These are phyloP conservation scores for Phaetusa simplex DNA, from an alignment of 2,113 vertebrate species.

Conservation along the genomic window DNA sequence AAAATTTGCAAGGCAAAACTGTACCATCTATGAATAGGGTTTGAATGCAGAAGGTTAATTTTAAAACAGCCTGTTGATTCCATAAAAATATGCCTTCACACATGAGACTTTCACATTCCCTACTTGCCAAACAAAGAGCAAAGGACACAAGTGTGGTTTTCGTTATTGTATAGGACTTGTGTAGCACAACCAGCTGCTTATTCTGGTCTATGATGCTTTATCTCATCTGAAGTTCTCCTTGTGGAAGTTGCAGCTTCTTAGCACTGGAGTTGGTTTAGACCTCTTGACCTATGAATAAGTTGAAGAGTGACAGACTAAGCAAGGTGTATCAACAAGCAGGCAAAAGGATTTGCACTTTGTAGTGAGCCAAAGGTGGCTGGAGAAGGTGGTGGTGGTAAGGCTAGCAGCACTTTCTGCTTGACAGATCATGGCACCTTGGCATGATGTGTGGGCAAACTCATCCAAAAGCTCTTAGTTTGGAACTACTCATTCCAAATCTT, in stretches of 20 bases:
- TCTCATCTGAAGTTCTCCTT: background rate
- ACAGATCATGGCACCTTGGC: background rate
- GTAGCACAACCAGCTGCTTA: background rate
- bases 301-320: background rate
- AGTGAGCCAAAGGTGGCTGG: background rate
- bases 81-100: background rate
- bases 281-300: background rate
- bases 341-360: background rate
- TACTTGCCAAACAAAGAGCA: background rate
- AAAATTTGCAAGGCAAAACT: background rate
- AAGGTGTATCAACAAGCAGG: background rate
- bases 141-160: background rate
- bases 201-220: background rate
- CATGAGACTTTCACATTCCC: background rate
- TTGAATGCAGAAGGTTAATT: background rate
- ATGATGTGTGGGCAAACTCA: background rate
- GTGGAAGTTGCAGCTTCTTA: background rate
- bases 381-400: background rate
- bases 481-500: background rate
- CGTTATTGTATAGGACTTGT: background rate
- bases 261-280: background rate
- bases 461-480: background rate
- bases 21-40: background rate
- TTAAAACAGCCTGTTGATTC: background rate
- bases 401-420: background rate